Conservation (phyloP, 2,888 invertebrate genomes). For the Mesorhabditis spiculigera region DNA sequence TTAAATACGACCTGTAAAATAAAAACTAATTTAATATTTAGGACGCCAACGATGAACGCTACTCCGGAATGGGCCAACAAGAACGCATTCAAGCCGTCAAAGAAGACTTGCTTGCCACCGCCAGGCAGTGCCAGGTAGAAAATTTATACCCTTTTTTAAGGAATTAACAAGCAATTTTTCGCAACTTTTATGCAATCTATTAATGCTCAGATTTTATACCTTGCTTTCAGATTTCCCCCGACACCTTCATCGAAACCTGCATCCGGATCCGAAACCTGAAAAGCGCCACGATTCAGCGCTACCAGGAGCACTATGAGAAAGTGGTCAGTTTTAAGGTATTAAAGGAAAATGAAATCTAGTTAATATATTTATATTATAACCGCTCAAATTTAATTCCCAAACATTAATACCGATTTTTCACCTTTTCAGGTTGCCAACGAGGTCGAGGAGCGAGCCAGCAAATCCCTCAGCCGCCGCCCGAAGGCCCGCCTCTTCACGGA, state of each 20-base stretch:
- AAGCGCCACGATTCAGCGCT: constrained; percentile 41
- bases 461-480: constrained; percentile 10
- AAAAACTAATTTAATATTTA: background rate
- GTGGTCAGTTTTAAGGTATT: constrained; percentile 26
- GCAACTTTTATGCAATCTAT: constrained; percentile 2
- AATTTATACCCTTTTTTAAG: background rate
- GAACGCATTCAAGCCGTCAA: constrained; percentile 29
- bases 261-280: constrained; percentile 52
- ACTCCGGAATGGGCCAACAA: constrained; percentile 23
- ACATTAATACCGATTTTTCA: background rate
- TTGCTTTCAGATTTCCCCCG: constrained; percentile 29
- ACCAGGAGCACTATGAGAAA: constrained; percentile 45
- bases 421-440: background rate
- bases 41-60: constrained; percentile 15
- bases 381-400: too few relatives aligned
- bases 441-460: background rate
- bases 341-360: too few relatives aligned
- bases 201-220: background rate
- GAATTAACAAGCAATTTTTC: background rate
- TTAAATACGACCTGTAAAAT: constrained; percentile 12
- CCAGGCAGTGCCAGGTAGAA: constrained; percentile 11
- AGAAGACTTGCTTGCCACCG: constrained; percentile 26
- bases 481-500: constrained; percentile 18
- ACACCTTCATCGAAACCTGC: constrained; percentile 42
- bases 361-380: too few relatives aligned